Conservation (phyloP, 2,888 invertebrate species). For the Candidula unifasciata region DNA sequence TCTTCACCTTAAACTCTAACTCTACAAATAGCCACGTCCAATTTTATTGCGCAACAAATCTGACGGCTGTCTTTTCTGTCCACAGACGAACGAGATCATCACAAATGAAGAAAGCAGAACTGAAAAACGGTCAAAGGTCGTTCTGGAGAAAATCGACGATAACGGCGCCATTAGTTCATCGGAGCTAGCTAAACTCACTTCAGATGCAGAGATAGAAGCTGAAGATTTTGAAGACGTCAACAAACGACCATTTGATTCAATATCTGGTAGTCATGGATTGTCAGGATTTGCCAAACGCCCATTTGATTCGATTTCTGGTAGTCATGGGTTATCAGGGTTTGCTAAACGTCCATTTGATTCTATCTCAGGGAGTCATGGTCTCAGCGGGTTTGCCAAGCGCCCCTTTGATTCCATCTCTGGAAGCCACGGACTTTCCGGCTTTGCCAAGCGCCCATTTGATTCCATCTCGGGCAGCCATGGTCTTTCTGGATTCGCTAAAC, state of each 20-base stretch:
- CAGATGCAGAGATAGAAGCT: background rate
- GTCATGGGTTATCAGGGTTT: conserved; percentile 45
- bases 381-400: conserved; percentile 50
- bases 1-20: no score
- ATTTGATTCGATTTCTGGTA: conserved; percentile 41
- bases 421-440: conserved; percentile 46
- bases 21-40: no score
- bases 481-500: conserved; percentile 53
- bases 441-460: conserved; percentile 51
- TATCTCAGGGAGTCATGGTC: conserved; percentile 47
- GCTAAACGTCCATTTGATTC: conserved; percentile 52
- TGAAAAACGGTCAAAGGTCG: background rate
- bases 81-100: background rate
- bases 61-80: background rate
- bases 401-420: conserved; percentile 49
- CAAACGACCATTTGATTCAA: conserved; percentile 40
- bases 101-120: background rate
- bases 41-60: no score
- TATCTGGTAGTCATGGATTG: conserved; percentile 37
- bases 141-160: background rate
- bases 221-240: background rate
- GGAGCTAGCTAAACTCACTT: background rate
- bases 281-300: conserved; percentile 44
- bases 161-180: background rate
- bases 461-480: conserved; percentile 46